Evolutionary conservation across 2,888 invertebrate species (phyloP).

Genomic region (Idaea dimidiata): DNA sequence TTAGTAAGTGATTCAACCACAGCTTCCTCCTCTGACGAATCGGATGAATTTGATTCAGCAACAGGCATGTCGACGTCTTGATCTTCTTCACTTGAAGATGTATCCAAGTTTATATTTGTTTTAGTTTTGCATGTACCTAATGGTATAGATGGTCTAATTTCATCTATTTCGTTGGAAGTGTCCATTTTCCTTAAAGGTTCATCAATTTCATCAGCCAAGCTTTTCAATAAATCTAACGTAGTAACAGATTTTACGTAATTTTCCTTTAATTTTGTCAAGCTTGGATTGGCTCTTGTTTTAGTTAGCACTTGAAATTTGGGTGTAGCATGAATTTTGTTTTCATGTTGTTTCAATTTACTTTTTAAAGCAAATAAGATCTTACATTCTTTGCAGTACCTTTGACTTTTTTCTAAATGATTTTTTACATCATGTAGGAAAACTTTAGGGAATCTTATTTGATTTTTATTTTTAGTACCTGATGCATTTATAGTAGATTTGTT

Average conservation of each 20-base stretch:
- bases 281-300: conserved; percentile 8
- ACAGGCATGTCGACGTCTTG: not conserved
- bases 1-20: not conserved
- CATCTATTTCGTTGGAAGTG: not conserved
- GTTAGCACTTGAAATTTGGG: conserved; percentile 2
- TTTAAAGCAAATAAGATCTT: conserved; percentile 51
- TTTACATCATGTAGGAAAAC: conserved; percentile 44
- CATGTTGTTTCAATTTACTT: conserved; percentile 33
- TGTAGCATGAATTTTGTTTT: conserved; percentile 22
- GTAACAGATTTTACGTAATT: not conserved
- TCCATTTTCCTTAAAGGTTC: not conserved
- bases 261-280: conserved; percentile 8
- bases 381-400: conserved; percentile 54
- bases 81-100: not conserved
- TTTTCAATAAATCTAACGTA: not conserved
- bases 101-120: not conserved
- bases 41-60: not conserved
- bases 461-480: not conserved
- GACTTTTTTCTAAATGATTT: conserved; percentile 41
- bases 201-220: not conserved
- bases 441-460: conserved; percentile 30
- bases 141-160: not conserved
- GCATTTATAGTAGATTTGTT: conserved; percentile 15
- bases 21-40: not conserved
- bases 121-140: not conserved